Base-by-base conservation (phyloP, 2,113 vertebrate species). In the Pyrgilauda ruficollis region DNA sequence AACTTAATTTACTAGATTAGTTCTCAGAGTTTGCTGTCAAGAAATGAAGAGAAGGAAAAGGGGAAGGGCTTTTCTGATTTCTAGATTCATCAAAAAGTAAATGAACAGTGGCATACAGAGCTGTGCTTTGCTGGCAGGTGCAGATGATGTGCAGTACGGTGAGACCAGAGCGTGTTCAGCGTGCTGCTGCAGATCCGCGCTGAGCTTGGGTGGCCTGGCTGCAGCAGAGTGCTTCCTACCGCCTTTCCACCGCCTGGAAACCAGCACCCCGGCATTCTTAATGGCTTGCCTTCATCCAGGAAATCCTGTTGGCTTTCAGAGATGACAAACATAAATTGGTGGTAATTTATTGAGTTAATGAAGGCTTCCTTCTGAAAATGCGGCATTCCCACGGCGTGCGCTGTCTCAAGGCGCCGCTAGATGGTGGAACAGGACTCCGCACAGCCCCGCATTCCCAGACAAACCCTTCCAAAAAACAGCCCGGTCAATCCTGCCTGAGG, bases 401-500 rank as follows among this genome's bases (percentile, higher is more conserved):
- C 43, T 63, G 41, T 59, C 73, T 24, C 35, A 26, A 5, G 0
- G 5, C 0, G 3, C 93, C 96, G 20, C 94, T 97, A 95, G 95
- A 89, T 97, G 96, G 96, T 68, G 73, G 1, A 49, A 53, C 35
- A 92, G 89, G 93, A 96, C 28, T 17, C 87, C 53, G 19, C 68
- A 33, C 50, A 5, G 33, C 1, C 27, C 79, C 16, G 75, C 70
- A 2, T 2, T 20, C n/a, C 15, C 77, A 0, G 15, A 9, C 2
- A 46, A 37, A 64, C 6, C 53, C 46, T 16, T 6, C 67, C 78
- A 21, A 26, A 35, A 15, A 49, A 26, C 50, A 28, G 11, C 43
- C 15, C 21, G 7, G 59, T 20, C 50, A 4, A 11, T 22, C 50
- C 73, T 44, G 76, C 11, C 39, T 64, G 47, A 68, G 53, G 41